Evolutionary conservation across 2,113 vertebrate genomes (phyloP).

Genomic region (Myanophis thanlyinensis): DNA sequence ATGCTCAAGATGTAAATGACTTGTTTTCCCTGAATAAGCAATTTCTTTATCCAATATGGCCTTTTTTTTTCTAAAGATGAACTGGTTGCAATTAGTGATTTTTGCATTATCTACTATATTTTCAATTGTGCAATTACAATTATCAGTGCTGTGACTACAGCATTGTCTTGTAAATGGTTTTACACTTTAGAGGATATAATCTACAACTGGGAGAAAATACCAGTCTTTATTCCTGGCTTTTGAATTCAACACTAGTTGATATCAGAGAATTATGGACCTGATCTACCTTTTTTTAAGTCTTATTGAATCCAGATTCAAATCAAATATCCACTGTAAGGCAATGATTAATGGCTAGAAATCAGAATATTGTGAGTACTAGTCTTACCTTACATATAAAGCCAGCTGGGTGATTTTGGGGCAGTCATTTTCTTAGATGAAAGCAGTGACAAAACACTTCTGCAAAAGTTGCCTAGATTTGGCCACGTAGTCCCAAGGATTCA

Average conservation of each 20-base stretch:
- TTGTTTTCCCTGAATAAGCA: slow-evolving; percentile 12
- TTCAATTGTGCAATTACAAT: slow-evolving; percentile 45
- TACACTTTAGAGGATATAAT: not conserved
- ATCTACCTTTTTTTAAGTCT: not conserved
- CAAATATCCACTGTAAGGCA: not conserved
- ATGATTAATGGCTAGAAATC: not conserved
- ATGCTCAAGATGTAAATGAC: not conserved
- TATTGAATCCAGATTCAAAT: not conserved
- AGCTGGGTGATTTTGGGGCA: not conserved
- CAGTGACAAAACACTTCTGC: not conserved
- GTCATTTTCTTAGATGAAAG: not conserved
- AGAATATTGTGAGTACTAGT: not conserved
- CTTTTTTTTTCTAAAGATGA: not conserved
- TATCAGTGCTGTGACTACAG: slow-evolving; percentile 6
- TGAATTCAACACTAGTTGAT: not conserved
- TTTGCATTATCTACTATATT: slow-evolving; percentile 37
- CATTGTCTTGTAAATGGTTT: accelerated
- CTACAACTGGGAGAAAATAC: not conserved
- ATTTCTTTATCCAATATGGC: slow-evolving; percentile 9
- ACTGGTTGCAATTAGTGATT: slow-evolving; percentile 43
- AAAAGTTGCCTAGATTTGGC: not conserved
- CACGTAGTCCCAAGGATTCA: not conserved
- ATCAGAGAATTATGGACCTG: not conserved
- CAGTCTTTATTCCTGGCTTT: not conserved
- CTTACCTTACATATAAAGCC: not conserved